Evolutionary conservation across 2,797 vertebrate species (phyloP), one percentile per base, ranked within the genome.

Genomic region (Limosa lapponica): DNA sequence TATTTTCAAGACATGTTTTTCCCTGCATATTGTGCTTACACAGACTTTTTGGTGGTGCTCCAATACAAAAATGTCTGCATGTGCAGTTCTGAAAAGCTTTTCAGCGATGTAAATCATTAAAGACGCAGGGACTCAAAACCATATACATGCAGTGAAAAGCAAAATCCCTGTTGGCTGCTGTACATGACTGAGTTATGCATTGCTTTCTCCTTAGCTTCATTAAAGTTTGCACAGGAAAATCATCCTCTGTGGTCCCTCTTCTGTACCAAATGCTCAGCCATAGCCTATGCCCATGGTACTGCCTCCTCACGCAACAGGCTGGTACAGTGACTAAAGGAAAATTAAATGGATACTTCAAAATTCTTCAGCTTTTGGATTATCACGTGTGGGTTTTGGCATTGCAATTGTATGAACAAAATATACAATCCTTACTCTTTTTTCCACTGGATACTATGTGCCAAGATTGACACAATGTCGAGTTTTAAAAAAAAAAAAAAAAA

Each of bases 21-120:
- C 81, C 65, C 79, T 70, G 82, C 55, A 52, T 70, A 92, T 91
- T 95, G 92, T 96, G 87, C 94, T 97, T 96, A 87, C 86, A 90
- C 88, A 82, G 73, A 95, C 82, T 83, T 94, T 84, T 93, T 93
- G 94, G 95, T 83, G 52, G 73, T 82, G 69, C 77, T 96, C 96
- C 95, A 97, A 73, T 27, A 87, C 87, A 91, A 97, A 96, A 96
- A 85, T 0, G 18, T 95, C 82, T 93, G 91, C 73, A 74, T 93
- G 77, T 92, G 94, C 93, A 94, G 88, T 92, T 96, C 96, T 96
- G 82, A 93, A 96, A 97, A 96, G 82, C 88, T 96, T 97, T 95
- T 91, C 91, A 94, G 88, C 48, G 28, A 94, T 95, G 94, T 95
- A 95, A 95, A 96, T 93, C 88, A 92, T 96, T 95, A 96, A 95